Evolutionary conservation across 1,140 invertebrate genomes (phyloP).

Genomic region (Ceratina calcarata): DNA sequence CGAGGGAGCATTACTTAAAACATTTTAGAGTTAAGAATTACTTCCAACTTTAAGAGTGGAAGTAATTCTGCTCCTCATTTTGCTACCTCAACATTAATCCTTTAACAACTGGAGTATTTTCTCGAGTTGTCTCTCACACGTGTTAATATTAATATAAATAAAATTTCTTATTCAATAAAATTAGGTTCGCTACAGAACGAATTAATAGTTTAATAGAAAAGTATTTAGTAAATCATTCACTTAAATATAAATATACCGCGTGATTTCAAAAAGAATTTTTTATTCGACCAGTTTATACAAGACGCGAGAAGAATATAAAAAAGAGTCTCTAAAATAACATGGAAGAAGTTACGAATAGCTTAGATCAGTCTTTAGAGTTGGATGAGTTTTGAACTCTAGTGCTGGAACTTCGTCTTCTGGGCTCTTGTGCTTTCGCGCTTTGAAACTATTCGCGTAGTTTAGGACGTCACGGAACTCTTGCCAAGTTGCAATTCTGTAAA

Average conservation of each 20-base stretch:
- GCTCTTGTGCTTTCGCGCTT: not conserved
- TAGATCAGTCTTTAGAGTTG: conserved; percentile 10
- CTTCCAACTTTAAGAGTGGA: not conserved
- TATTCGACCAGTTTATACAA: not conserved
- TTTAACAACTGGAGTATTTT: not conserved
- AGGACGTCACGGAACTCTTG: not conserved
- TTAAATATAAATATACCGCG: no score
- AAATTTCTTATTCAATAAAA: no score
- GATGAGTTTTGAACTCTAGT: conserved; percentile 5
- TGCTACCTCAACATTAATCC: not conserved
- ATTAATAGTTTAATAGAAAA: no score
- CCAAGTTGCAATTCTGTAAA: conserved; percentile 5
- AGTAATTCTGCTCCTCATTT: not conserved
- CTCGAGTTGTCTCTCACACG: no score
- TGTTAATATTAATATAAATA: no score
- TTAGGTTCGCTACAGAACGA: no score
- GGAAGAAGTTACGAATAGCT: conserved; percentile 8
- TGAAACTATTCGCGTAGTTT: conserved; percentile 1
- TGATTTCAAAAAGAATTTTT: no score
- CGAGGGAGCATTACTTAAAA: not conserved
- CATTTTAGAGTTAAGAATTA: not conserved
- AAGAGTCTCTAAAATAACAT: not conserved
- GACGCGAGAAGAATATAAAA: not conserved
- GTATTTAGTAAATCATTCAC: no score
- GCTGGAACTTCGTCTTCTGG: not conserved